Evolutionary conservation across 2,888 invertebrate species (phyloP).

Genomic region (Harpagoxenus sublaevis): DNA sequence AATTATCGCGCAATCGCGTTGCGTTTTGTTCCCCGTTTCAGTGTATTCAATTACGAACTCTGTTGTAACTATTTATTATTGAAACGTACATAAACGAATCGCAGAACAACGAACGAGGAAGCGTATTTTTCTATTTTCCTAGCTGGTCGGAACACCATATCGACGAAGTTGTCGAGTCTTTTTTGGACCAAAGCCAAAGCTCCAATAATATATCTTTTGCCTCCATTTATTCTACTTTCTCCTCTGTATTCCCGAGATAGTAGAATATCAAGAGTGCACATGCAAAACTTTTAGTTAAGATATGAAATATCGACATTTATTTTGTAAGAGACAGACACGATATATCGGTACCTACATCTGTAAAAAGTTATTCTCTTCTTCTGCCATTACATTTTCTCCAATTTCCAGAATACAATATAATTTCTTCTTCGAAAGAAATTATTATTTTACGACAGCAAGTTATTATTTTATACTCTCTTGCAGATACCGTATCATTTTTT

Average conservation of each 20-base stretch:
- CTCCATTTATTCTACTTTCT: constrained; percentile 38
- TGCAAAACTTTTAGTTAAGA: constrained; percentile 38
- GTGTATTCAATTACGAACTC: constrained; percentile 20
- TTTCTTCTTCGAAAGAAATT: not conserved
- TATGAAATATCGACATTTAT: constrained; percentile 46
- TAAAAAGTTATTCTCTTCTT: not conserved
- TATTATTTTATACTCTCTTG: not conserved
- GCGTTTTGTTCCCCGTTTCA: not conserved
- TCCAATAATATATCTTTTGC: constrained; percentile 27
- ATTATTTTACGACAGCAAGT: not conserved
- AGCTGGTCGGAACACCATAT: constrained; percentile 44
- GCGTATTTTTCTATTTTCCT: constrained; percentile 63
- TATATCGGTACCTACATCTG: not conserved
- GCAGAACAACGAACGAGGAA: constrained; percentile 18
- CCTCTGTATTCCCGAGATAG: constrained; percentile 19
- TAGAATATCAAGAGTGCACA: constrained; percentile 33
- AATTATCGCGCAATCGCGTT: not conserved
- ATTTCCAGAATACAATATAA: not conserved
- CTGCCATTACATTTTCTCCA: not conserved
- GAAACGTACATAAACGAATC: constrained; percentile 21
- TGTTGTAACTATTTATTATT: constrained; percentile 35
- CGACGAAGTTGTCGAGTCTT: constrained; percentile 62
- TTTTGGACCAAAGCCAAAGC: constrained; percentile 72
- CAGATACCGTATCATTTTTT: not conserved
- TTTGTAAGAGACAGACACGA: constrained; percentile 16